A percentile compares a stretch with the other conserved stretches of the same genome.
Conservation (phyloP, 2,888 invertebrate genomes). For the Dyspetes luteomarginatus region DNA sequence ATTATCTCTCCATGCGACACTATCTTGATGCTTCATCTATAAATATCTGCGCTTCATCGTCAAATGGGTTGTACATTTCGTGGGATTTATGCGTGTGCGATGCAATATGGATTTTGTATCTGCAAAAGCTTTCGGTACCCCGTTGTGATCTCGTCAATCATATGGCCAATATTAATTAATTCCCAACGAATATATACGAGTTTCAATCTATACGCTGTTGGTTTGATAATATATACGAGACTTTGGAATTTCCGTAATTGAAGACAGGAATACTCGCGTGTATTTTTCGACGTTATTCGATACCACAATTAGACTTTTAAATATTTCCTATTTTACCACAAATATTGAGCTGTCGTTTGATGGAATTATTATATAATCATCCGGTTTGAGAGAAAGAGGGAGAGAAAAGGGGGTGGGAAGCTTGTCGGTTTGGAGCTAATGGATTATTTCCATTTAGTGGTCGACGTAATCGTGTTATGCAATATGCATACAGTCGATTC, state of each 20-base stretch:
- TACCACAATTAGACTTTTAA: no score
- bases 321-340: background rate
- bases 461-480: constrained; percentile 33
- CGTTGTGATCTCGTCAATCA: background rate
- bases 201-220: no score
- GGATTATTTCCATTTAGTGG: constrained; percentile 52
- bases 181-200: background rate
- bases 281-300: no score
- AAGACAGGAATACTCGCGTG: no score
- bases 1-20: no score
- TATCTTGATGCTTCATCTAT: no score
- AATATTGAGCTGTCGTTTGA: background rate
- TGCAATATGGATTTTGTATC: background rate
- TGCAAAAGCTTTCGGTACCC: background rate
- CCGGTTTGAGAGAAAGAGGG: background rate
- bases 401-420: background rate
- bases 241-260: no score
- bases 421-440: no score
- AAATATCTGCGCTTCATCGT: background rate
- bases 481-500: constrained; percentile 44
- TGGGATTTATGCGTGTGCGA: background rate
- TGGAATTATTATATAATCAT: constrained; percentile 2
- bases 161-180: constrained; percentile 27
- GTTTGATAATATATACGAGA: no score
- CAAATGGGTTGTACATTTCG: background rate